phyloP scores from a whole-genome alignment of 2,113 vertebrate species.

The Crotalus tigris region DNA sequence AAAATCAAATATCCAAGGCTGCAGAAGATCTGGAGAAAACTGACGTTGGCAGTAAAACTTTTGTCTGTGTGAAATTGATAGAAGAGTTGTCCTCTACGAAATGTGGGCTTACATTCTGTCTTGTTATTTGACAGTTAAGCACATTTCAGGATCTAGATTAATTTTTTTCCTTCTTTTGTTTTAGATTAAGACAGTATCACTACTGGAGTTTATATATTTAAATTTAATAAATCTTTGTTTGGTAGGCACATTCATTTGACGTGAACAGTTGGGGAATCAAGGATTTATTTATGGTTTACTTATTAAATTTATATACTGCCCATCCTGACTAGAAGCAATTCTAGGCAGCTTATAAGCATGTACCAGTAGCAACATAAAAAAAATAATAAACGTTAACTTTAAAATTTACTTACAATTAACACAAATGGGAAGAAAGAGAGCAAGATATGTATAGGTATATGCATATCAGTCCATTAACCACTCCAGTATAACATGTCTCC shows the following conservation, averaged over 20 bases:
- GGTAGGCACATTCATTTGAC: background rate
- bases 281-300: background rate
- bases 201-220: background rate
- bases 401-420: background rate
- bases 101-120: background rate
- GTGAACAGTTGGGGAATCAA: background rate
- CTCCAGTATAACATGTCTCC: background rate
- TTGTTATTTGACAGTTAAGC: background rate
- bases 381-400: background rate
- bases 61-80: background rate
- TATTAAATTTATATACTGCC: background rate
- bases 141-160: background rate
- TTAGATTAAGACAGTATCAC: background rate
- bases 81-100: background rate
- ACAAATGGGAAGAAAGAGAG: background rate
- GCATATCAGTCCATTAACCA: background rate
- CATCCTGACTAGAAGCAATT: background rate
- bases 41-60: background rate
- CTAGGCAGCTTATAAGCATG: background rate
- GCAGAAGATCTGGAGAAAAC: background rate
- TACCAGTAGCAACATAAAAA: background rate
- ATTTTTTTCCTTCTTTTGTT: background rate
- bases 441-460: background rate
- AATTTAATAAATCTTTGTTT: background rate
- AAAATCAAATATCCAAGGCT: conserved; percentile 25